Percentiles rank a stretch among this genome's conserved stretches.
phyloP scores from a whole-genome alignment of 2,797 vertebrate genomes.

The Pseudomugil gertrudae region DNA sequence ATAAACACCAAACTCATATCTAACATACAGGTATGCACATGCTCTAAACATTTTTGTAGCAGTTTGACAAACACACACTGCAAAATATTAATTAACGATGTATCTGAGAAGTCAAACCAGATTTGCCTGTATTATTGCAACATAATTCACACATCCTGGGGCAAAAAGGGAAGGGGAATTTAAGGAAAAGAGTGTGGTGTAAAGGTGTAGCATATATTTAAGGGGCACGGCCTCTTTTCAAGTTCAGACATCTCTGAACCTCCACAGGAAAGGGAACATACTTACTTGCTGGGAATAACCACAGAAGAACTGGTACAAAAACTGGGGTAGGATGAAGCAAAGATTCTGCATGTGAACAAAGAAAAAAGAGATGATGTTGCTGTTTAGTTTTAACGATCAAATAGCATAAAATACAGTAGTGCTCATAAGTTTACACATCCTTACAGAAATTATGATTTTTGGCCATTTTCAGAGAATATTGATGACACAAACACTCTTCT shows the following conservation, averaged over 20 bases:
- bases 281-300: slow-evolving; percentile 98
- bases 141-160: slow-evolving; percentile 56
- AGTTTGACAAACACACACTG: slow-evolving; percentile 15
- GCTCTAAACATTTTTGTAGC: not conserved
- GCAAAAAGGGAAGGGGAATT: slow-evolving; percentile 47
- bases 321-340: slow-evolving; percentile 99
- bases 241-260: slow-evolving; percentile 56
- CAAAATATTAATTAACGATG: slow-evolving; percentile 1
- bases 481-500: too few relatives aligned
- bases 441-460: too few relatives aligned
- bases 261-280: slow-evolving; percentile 44
- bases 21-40: not conserved
- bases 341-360: slow-evolving; percentile 87
- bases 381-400: not conserved
- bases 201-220: slow-evolving; percentile 37
- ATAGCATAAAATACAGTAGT: not conserved
- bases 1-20: not conserved
- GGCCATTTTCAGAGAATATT: too few relatives aligned
- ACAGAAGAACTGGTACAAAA: slow-evolving; percentile 99
- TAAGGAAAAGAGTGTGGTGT: slow-evolving; percentile 48
- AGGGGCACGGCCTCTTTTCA: slow-evolving; percentile 37
- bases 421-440: too few relatives aligned
- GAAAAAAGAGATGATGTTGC: slow-evolving; percentile 22
- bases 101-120: slow-evolving; percentile 5
- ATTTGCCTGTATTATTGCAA: not conserved